Percentiles rank a stretch among this genome's conserved stretches.
These are phyloP conservation scores for Atethmia centrago DNA, from an alignment of 2,888 invertebrate genomes.

Conservation along the genomic window DNA sequence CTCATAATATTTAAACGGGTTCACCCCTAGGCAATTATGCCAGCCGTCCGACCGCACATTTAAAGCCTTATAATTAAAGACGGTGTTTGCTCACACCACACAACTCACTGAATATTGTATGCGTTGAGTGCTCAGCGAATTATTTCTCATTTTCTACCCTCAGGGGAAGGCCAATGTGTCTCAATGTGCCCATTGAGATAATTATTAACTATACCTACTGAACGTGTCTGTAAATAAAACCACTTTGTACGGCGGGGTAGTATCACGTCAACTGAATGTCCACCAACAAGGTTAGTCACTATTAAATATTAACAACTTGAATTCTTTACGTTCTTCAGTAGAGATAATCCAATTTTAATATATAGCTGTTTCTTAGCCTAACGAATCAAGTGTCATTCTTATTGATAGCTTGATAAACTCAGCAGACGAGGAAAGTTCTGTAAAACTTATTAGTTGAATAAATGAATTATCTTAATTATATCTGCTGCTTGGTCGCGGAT, in stretches of 20 bases:
- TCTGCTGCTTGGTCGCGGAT: slow-evolving; percentile 1
- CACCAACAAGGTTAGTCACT: neutral
- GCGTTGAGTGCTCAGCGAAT: slow-evolving; percentile 48
- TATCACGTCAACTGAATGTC: slow-evolving; percentile 3
- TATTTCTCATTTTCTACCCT: slow-evolving; percentile 67
- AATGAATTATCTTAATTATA: too few species aligned
- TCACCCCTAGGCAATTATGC: neutral
- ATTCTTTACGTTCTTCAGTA: neutral
- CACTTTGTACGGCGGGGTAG: neutral
- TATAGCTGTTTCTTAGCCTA: neutral
- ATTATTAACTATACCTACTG: neutral
- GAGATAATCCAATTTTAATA: neutral
- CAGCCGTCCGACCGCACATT: slow-evolving; percentile 31
- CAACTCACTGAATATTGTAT: slow-evolving; percentile 50
- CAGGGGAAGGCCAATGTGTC: slow-evolving; percentile 36
- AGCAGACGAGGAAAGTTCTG: too few species aligned
- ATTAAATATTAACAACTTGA: neutral
- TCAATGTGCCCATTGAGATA: neutral
- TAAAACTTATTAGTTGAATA: too few species aligned
- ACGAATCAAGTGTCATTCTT: neutral
- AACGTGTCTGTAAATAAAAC: slow-evolving; percentile 1
- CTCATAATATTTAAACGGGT: neutral
- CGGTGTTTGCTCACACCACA: slow-evolving; percentile 58
- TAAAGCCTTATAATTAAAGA: slow-evolving; percentile 62
- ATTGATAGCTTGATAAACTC: too few species aligned